Conservation (phyloP, 2,113 vertebrate genomes). For the Phoxinus phoxinus region DNA sequence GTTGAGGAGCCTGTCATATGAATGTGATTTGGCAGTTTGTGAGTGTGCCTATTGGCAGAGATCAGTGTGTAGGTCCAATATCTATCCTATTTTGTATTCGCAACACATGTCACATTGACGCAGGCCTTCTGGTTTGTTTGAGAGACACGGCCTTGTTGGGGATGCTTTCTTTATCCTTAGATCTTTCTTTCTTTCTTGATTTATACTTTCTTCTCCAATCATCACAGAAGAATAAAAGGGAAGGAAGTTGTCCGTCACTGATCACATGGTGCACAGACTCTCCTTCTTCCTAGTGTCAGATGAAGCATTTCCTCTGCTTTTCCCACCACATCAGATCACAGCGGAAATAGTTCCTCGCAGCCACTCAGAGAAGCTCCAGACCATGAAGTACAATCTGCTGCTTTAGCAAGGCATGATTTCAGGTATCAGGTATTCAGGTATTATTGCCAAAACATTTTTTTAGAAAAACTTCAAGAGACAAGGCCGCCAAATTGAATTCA, state of each 20-base stretch:
- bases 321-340: conserved; percentile 13
- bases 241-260: conserved; percentile 20
- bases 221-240: conserved; percentile 12
- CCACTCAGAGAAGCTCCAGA: neutral
- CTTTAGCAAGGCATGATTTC: neutral
- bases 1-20: neutral
- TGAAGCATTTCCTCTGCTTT: neutral
- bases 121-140: conserved; percentile 10
- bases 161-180: neutral
- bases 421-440: too few species aligned
- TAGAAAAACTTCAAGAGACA: neutral
- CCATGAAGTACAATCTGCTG: neutral
- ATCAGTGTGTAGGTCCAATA: too few species aligned
- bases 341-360: neutral
- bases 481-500: neutral
- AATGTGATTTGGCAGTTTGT: neutral
- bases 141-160: conserved; percentile 10
- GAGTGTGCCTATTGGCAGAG: neutral
- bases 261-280: conserved; percentile 25
- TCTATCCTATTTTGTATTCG: neutral
- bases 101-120: neutral
- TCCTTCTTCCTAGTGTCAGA: neutral
- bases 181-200: too few species aligned
- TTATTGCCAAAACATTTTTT: neutral
- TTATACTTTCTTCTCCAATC: conserved; percentile 24